Base-by-base conservation (phyloP, 2,113 vertebrate genomes). In the Neomonachus schauinslandi region DNA sequence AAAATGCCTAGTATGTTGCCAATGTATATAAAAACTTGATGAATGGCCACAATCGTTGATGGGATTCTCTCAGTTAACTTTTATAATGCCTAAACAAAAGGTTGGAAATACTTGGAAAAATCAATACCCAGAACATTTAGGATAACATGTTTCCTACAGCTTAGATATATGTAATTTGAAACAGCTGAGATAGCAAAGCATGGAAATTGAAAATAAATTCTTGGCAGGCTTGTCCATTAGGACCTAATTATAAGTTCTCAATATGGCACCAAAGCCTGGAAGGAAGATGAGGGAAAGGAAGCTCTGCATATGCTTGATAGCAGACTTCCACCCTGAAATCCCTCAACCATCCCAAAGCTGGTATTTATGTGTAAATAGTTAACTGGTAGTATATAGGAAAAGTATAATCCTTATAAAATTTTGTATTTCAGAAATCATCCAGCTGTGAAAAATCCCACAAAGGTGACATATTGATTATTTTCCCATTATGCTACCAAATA, bases 161-260 rank as follows among this genome's bases (percentile, higher is more conserved):
- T 80, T 92, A 15, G 57, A 76, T 89, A 53, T 79, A 95, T 80
- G 59, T 59, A 80, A 53, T 96, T 96, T 90, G 59, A 95, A 98
- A 96, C 2, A 96, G 53, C 82, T 89, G 42, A 96, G 55, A 85
- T 93, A 96, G 74, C 76, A 92, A 96, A 94, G 88, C 36, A 95
- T 0, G 3, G 59, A 95, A 96, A 96, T 86, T 96, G 83, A 94
- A 98, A 96, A 77, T 76, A 92, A 96, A 88, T 96, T 83, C n/a
- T 97, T 92, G 85, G 80, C 93, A 94, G 87, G 26, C 42, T 94
- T 83, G 22, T n/a, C 1, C 1, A 22, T 55, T 33, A 88, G 53
- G 42, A 22, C 51, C 59, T 97, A 95, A 96, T 96, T 96, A 96
- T 89, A 96, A 98, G 69, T 77, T 96, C 92, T 97, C 69, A 94